A percentile compares a stretch with the other conserved stretches of the same genome.
Conservation (phyloP, 2,888 invertebrate species). For the Alviniconcha strummeri region DNA sequence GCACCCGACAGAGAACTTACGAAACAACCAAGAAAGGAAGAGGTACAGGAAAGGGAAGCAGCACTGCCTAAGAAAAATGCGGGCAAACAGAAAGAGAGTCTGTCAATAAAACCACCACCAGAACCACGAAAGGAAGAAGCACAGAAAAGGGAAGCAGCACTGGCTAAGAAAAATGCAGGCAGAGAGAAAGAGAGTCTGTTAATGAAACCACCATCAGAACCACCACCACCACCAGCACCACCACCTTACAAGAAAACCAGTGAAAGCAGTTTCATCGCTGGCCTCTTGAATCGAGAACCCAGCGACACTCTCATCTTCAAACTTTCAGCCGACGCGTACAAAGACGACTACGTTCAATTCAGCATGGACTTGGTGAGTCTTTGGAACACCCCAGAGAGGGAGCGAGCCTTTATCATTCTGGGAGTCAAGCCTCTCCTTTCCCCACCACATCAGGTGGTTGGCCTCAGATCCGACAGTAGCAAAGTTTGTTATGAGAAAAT, state of each 20-base stretch:
- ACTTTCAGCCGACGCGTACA: slow-evolving; percentile 31
- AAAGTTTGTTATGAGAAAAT: slow-evolving; percentile 33
- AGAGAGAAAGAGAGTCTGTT: neutral
- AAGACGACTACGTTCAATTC: slow-evolving; percentile 28
- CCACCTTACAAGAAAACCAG: neutral
- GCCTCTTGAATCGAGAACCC: slow-evolving; percentile 29
- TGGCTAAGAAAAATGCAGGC: neutral
- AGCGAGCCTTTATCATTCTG: slow-evolving; percentile 38
- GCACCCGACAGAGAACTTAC: neutral
- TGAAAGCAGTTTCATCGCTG: neutral
- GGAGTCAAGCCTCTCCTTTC: slow-evolving; percentile 30
- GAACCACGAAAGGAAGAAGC: neutral
- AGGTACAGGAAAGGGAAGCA: neutral
- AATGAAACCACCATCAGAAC: neutral
- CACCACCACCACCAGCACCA: neutral
- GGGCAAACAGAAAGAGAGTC: neutral
- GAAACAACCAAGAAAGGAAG: neutral
- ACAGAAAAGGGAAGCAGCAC: neutral
- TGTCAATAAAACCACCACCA: neutral
- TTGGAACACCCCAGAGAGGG: slow-evolving; percentile 49
- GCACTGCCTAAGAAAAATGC: too few species aligned
- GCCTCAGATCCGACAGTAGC: neutral
- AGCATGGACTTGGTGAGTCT: slow-evolving; percentile 42
- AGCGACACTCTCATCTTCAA: slow-evolving; percentile 37
- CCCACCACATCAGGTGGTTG: slow-evolving; percentile 25